Evolutionary conservation across 2,888 invertebrate genomes (phyloP).

Genomic region (Protophormia terraenovae): DNA sequence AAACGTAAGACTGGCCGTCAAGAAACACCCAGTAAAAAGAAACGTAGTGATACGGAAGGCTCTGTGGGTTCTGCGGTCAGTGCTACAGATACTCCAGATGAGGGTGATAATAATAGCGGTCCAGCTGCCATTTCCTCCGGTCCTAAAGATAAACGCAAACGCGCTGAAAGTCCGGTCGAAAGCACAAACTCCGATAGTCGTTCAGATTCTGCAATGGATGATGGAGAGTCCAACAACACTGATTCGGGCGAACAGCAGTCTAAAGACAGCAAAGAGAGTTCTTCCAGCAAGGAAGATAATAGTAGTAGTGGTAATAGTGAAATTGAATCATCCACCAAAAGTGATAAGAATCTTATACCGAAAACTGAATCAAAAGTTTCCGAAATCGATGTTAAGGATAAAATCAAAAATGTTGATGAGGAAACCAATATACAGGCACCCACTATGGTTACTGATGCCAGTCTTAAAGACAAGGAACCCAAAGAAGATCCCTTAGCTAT

Average conservation of each 20-base stretch:
- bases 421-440: constrained; percentile 80
- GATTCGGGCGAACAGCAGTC: constrained; percentile 79
- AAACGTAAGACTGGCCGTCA: constrained; percentile 81
- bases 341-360: constrained; percentile 76
- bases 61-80: constrained; percentile 47
- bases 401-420: constrained; percentile 79
- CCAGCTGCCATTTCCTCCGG: constrained; percentile 66
- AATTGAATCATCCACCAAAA: constrained; percentile 72
- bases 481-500: constrained; percentile 67
- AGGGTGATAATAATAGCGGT: constrained; percentile 60
- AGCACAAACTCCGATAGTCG: constrained; percentile 91
- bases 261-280: constrained; percentile 79
- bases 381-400: constrained; percentile 75
- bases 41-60: constrained; percentile 81
- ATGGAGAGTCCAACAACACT: constrained; percentile 83
- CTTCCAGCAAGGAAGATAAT: constrained; percentile 76
- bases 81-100: constrained; percentile 60
- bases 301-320: constrained; percentile 73
- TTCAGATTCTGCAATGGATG: constrained; percentile 87
- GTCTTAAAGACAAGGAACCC: constrained; percentile 67
- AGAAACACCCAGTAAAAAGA: constrained; percentile 84
- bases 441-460: constrained; percentile 69
- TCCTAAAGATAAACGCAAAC: constrained; percentile 82
- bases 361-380: constrained; percentile 70
- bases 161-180: constrained; percentile 88